Conservation (phyloP, 2,888 invertebrate genomes). For the Carcina quercana region DNA sequence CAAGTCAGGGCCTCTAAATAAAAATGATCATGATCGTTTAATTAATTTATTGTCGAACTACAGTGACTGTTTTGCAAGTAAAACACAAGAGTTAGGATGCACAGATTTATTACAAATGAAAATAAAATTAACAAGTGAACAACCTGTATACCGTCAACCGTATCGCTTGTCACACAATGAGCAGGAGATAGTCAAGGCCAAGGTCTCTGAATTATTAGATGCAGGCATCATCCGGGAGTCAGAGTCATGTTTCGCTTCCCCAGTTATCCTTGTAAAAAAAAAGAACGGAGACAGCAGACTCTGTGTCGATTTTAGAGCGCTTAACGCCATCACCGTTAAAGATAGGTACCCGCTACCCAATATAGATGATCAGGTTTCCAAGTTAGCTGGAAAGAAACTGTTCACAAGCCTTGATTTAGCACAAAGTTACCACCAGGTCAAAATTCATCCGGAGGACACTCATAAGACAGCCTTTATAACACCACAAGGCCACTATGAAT, state of each 20-base stretch:
- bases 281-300: slow-evolving; percentile 4
- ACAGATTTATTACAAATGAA: slow-evolving; percentile 18
- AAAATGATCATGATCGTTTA: slow-evolving; percentile 2
- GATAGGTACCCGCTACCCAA: slow-evolving; percentile 5
- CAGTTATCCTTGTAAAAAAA: slow-evolving; percentile 6
- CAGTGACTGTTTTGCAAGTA: slow-evolving; percentile 15
- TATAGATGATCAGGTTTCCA: slow-evolving; percentile 5
- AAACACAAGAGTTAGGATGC: slow-evolving; percentile 17
- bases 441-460: background rate
- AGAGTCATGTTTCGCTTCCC: background rate
- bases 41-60: slow-evolving; percentile 10
- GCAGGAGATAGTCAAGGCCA: slow-evolving; percentile 1
- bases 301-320: slow-evolving; percentile 5
- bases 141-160: slow-evolving; percentile 5
- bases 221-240: slow-evolving; percentile 2
- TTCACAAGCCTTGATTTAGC: slow-evolving; percentile 2
- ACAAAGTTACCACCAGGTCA: slow-evolving; percentile 2
- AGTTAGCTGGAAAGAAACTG: background rate
- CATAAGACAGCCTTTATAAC: slow-evolving; percentile 3
- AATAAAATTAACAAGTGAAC: slow-evolving; percentile 15
- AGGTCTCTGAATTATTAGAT: slow-evolving; percentile 2
- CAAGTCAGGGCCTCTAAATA: slow-evolving; percentile 7
- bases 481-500: slow-evolving; percentile 3
- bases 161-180: slow-evolving; percentile 5
- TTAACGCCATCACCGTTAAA: slow-evolving; percentile 5